phyloP scores from a whole-genome alignment of 2,888 invertebrate genomes.

The Mellilla xanthometata region DNA sequence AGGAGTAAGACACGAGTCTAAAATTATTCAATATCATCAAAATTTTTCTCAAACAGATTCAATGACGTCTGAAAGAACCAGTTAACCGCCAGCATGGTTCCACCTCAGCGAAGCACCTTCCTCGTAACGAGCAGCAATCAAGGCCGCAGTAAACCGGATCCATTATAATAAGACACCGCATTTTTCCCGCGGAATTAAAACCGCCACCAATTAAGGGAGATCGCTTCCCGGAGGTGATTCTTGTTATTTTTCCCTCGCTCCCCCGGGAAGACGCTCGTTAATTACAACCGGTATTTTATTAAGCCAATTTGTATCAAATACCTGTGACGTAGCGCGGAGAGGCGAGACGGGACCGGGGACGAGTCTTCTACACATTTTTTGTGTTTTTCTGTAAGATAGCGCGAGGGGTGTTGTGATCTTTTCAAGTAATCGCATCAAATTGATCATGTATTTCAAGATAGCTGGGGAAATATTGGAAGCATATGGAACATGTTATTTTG shows the following conservation, averaged over 20 bases:
- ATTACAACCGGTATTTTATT: constrained; percentile 77
- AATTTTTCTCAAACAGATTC: too few species aligned
- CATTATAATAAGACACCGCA: constrained; percentile 27
- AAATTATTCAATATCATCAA: too few species aligned
- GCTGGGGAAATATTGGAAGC: neutral
- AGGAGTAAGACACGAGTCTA: too few species aligned
- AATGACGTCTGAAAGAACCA: too few species aligned
- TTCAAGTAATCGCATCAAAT: constrained; percentile 32
- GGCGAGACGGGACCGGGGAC: constrained; percentile 26
- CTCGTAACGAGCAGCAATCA: constrained; percentile 15
- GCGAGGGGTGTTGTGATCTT: constrained; percentile 35
- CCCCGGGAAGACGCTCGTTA: constrained; percentile 52
- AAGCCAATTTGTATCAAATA: constrained; percentile 76
- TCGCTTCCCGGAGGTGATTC: constrained; percentile 71
- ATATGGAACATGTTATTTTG: too few species aligned
- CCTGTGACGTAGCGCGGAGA: constrained; percentile 55
- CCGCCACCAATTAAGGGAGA: constrained; percentile 56
- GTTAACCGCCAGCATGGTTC: too few species aligned
- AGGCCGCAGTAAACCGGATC: constrained; percentile 12
- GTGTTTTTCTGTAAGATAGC: constrained; percentile 38
- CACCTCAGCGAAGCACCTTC: too few species aligned
- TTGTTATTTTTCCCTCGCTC: constrained; percentile 64
- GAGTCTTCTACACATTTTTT: constrained; percentile 32
- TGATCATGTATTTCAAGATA: constrained; percentile 26
- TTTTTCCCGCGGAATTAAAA: constrained; percentile 24